Percentiles rank a stretch among this genome's conserved stretches.
phyloP scores from a whole-genome alignment of 1,140 invertebrate species.

The Zaprionus nigranus region DNA sequence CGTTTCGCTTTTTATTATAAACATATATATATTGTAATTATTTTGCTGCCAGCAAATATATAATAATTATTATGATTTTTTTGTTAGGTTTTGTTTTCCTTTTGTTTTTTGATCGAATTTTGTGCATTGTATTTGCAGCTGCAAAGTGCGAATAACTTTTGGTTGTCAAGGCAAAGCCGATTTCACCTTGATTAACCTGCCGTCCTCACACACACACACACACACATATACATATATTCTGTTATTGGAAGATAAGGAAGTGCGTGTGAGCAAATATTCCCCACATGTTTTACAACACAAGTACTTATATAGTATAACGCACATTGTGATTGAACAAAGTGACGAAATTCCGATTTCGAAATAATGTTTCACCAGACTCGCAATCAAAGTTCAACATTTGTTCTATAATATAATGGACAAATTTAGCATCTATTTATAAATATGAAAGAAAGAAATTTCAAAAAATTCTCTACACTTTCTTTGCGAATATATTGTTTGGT shows the following conservation, averaged over 20 bases:
- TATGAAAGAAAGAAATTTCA: background rate
- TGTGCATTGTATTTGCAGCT: constrained; percentile 24
- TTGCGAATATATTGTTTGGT: background rate
- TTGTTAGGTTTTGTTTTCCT: constrained; percentile 7
- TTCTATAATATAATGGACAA: too few species aligned
- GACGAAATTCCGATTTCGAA: constrained; percentile 4
- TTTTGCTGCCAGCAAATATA: constrained; percentile 16
- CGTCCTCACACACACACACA: background rate
- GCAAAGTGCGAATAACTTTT: constrained; percentile 34
- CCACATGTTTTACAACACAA: background rate
- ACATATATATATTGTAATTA: constrained; percentile 25
- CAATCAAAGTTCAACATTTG: background rate
- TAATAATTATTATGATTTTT: constrained; percentile 33
- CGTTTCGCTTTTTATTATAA: constrained; percentile 1
- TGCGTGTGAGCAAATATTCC: constrained; percentile 4
- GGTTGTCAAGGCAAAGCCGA: constrained; percentile 36
- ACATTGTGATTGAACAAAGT: background rate
- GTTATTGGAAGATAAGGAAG: constrained; percentile 33
- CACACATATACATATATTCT: background rate
- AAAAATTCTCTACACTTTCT: background rate
- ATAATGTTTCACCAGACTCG: background rate
- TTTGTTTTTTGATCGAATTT: constrained; percentile 12
- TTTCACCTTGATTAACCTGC: constrained; percentile 33
- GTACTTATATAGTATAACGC: too few species aligned
- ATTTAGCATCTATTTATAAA: too few species aligned